phyloP scores from a whole-genome alignment of 2,113 vertebrate genomes.

The Sinocyclocheilus grahami region DNA sequence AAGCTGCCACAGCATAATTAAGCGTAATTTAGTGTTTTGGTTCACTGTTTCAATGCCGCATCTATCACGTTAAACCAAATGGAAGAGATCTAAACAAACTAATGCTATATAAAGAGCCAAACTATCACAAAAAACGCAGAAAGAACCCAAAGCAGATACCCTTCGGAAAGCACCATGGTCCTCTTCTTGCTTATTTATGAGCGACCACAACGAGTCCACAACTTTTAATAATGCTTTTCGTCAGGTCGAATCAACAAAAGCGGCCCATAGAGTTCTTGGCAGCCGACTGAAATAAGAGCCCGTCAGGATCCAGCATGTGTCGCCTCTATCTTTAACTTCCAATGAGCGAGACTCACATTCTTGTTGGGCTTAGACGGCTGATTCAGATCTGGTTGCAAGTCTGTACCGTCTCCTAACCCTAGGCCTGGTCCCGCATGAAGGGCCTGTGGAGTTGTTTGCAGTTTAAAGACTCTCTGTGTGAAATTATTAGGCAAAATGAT shows the following conservation, averaged over 20 bases:
- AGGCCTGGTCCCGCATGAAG: constrained; percentile 39
- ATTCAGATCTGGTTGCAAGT: constrained; percentile 81
- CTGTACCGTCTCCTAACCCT: constrained; percentile 63
- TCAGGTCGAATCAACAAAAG: constrained; percentile 64
- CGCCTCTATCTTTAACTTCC: constrained; percentile 97
- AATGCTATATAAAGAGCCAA: neutral
- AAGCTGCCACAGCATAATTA: neutral
- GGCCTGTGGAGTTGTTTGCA: constrained; percentile 32
- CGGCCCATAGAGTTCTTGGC: constrained; percentile 59
- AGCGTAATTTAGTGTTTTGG: constrained; percentile 1
- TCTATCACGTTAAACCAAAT: neutral
- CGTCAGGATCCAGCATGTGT: constrained; percentile 76
- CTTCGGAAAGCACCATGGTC: constrained; percentile 77
- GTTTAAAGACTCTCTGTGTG: constrained; percentile 42
- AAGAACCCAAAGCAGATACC: constrained; percentile 76
- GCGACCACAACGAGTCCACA: constrained; percentile 33
- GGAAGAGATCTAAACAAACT: neutral
- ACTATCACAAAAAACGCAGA: neutral
- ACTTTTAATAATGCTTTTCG: constrained; percentile 44
- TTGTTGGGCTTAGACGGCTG: constrained; percentile 82
- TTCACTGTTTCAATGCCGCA: neutral
- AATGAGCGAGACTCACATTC: constrained; percentile 93
- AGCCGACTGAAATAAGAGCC: constrained; percentile 80
- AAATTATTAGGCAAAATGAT: constrained; percentile 39
- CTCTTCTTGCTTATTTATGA: constrained; percentile 55